Base-by-base conservation (phyloP, 2,888 invertebrate species). In the Caenorhabditis drosophilae region DNA sequence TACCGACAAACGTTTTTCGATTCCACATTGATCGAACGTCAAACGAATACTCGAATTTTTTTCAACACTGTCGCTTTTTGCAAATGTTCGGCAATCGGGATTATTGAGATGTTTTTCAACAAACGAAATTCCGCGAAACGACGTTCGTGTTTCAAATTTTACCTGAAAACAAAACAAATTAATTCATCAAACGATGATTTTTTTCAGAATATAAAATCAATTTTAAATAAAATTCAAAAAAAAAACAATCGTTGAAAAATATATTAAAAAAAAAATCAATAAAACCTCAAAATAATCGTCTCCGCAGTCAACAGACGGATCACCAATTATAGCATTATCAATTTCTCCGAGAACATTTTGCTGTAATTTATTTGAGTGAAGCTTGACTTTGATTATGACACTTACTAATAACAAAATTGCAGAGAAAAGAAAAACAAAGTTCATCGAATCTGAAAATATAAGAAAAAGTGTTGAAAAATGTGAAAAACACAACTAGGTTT, bases 261-360 rank as follows among this genome's bases (percentile, higher is more conserved):
- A n/a, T n/a, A n/a, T n/a, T n/a, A n/a, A n/a, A n/a, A n/a, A n/a
- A n/a, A n/a, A n/a, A n/a, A n/a, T n/a, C n/a, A n/a, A n/a, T n/a
- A n/a, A n/a, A 16, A 71, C 73, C 52, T 71, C 67, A 34, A 75
- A 78, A 55, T 62, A 70, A 36, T 78, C 69, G 18, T 72, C 75
- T 7, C 78, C 81, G 60, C 81, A 81, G 40, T 78, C 71, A 7
- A 81, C 76, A 35, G 68, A 68, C 11, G 81, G 81, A 50, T 81
- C 81, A 18, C 80, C 80, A 26, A 81, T 55, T 34, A 81, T 58
- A 2, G 54, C 67, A 49, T 73, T 73, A 51, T 69, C 67, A 34
- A 56, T 57, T 56, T 73, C 62, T 23, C 53, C 26, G 15, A 9
- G 4, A 4, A 42, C 42, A 23, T 23, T 18, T n/a, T 42, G 16